Percentiles rank a stretch among this genome's conserved stretches.
phyloP scores from a whole-genome alignment of 2,113 vertebrate species.

The Sterna hirundo region DNA sequence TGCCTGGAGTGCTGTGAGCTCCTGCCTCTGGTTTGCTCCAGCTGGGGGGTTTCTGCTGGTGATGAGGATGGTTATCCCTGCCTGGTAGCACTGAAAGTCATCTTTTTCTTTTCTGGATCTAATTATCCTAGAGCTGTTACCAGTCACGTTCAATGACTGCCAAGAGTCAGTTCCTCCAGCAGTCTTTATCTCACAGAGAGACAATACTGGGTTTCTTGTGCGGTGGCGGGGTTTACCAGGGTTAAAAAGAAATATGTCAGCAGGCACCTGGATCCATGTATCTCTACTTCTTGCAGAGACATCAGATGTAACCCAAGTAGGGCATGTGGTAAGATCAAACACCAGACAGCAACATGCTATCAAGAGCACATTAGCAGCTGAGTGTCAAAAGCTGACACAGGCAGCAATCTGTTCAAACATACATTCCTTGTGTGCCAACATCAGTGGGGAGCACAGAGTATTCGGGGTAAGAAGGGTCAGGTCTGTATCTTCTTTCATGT shows the following conservation, averaged over 20 bases:
- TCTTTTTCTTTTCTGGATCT: not conserved
- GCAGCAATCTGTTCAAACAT: not conserved
- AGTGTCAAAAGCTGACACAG: not conserved
- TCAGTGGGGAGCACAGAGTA: not conserved
- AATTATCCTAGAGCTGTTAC: not conserved
- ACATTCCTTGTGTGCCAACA: not conserved
- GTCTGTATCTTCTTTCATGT: not conserved
- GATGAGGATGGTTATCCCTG: not conserved
- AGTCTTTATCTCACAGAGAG: not conserved
- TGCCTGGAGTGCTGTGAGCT: not conserved
- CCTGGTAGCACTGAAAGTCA: not conserved
- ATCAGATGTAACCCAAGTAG: not conserved
- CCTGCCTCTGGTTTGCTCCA: not conserved
- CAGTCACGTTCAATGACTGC: not conserved
- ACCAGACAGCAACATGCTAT: not conserved
- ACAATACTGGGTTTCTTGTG: not conserved
- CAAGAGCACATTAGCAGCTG: not conserved
- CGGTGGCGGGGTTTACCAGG: not conserved
- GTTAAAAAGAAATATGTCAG: not conserved
- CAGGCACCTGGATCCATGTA: not conserved
- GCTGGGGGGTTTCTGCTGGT: not conserved
- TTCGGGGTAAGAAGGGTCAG: not conserved
- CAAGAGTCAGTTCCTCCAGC: not conserved
- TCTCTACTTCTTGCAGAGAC: not conserved
- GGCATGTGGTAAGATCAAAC: not conserved